A percentile compares a stretch with the other conserved stretches of the same genome.
Evolutionary conservation across 2,888 invertebrate species (phyloP).

Genomic region (Microctonus hyperodae): DNA sequence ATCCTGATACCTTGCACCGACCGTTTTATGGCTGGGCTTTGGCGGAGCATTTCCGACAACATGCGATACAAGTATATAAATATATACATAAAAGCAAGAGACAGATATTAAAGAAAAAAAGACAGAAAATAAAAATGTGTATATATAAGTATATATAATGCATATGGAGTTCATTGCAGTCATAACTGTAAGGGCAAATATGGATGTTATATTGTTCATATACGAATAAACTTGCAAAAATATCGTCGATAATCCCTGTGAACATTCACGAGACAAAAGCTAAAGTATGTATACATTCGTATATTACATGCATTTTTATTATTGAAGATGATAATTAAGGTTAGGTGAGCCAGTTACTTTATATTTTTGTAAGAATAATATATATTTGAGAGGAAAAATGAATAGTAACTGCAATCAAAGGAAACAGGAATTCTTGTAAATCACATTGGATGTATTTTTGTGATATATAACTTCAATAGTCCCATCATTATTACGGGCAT

Average conservation of each 20-base stretch:
- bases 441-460: not conserved
- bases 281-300: not conserved
- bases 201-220: not conserved
- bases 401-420: not conserved
- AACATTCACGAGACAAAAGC: not conserved
- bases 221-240: conserved; percentile 1
- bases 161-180: not conserved
- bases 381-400: not conserved
- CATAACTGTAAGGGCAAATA: not conserved
- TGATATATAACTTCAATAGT: not conserved
- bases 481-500: not conserved
- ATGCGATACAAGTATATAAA: not conserved
- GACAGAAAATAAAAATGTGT: not conserved
- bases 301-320: not conserved
- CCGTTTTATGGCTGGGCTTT: conserved; percentile 12
- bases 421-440: not conserved
- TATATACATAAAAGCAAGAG: not conserved
- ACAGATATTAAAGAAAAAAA: not conserved
- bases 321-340: not conserved
- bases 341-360: too few relatives aligned
- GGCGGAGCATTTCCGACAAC: not conserved
- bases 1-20: conserved; percentile 1
- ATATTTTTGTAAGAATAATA: not conserved
- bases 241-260: not conserved
- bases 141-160: not conserved